Base-by-base conservation (phyloP, 2,888 invertebrate genomes). In the Ametastegia equiseti region DNA sequence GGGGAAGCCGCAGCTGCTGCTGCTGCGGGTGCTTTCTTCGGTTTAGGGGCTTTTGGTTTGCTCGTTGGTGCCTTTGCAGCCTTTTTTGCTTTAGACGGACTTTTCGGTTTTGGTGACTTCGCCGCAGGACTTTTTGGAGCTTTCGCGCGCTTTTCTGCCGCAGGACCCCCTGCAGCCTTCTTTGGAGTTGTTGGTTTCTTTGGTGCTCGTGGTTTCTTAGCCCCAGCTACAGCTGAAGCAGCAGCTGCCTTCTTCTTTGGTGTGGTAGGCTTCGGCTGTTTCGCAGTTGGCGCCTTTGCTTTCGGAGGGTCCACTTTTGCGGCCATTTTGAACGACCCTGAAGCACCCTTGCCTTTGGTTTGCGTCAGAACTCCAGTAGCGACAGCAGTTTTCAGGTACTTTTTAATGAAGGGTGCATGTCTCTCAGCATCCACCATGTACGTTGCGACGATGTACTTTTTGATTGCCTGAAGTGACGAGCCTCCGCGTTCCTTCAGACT, bases 371-470 rank as follows among this genome's bases (percentile, higher is more conserved):
- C 89, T 15, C 93, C 93, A 69, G 92, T 91, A 19, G 90, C 92
- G 36, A 95, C 93, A 36, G 93, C 93, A 42, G 90, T 88, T 88
- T 93, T 94, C 82, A 94, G 86, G 84, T 93, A 94, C 82, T 93
- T 94, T 84, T 93, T 93, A 84, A 95, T 94, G 90, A 93, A 94
- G 5, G 92, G 93, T 0, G 93, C 92, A 80, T 93, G 87, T 85
- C 93, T 94, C 83, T 93, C 93, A 0, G 92, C 91, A 87, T 94
- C 94, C 9, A 94, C 92, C 83, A 93, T 93, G 92, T 94, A 94
- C 83, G 92, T 93, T 60, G 92, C 92, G 9, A 92, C 90, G 80
- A 95, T 93, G 88, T 94, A 94, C 87, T 95, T 95, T 89, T 94
- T 94, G 89, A 95, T 94, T 7, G 93, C 93, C 88, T 88, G 92